Base-by-base conservation (phyloP, 2,113 vertebrate genomes). In the Dasypus novemcinctus region DNA sequence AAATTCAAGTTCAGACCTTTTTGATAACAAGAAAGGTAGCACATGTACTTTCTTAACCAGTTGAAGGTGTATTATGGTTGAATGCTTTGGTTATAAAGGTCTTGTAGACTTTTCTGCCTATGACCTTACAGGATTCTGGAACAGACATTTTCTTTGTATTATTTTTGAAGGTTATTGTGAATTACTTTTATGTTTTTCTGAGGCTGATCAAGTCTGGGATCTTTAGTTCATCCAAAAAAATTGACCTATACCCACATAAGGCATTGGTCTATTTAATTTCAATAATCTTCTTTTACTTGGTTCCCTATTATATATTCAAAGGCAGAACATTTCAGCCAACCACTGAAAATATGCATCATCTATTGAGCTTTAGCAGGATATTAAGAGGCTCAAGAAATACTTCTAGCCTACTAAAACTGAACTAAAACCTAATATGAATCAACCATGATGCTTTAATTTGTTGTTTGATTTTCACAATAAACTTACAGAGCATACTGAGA, bases 391-490 rank as follows among this genome's bases (percentile, higher is more conserved):
- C 43, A 91, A 72, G n/a, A 88, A 93, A 88, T 31, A 38, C 15
- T 74, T 20, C 18, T 68, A 43, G 52, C 38, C 3, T 52, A 46
- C 25, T 66, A 86, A 85, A 85, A 93, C 54, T 29, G 90, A 93
- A 71, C 57, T 72, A 68, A 93, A 80, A 59, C 1, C 59, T 81
- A 76, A 49, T 69, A 27, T 57, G 46, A 80, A 63, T 61, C 91
- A 95, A 75, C 72, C 74, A 69, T 49, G 31, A 75, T 36, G 21
- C 0, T 46, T 84, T 90, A 54, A 54, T 96, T 83, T 49, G 41
- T 81, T 68, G 29, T 57, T 80, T 91, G n/a, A 85, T 88, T 90
- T 75, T 96, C 66, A 71, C n/a, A 91, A 59, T 27, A 93, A 64
- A 76, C 46, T 6, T 87, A 6, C 59, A 61, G 71, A 91, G 27